A percentile compares a stretch with the other conserved stretches of the same genome.
Conservation (phyloP, 2,797 vertebrate genomes). For the Artibeus lituratus region DNA sequence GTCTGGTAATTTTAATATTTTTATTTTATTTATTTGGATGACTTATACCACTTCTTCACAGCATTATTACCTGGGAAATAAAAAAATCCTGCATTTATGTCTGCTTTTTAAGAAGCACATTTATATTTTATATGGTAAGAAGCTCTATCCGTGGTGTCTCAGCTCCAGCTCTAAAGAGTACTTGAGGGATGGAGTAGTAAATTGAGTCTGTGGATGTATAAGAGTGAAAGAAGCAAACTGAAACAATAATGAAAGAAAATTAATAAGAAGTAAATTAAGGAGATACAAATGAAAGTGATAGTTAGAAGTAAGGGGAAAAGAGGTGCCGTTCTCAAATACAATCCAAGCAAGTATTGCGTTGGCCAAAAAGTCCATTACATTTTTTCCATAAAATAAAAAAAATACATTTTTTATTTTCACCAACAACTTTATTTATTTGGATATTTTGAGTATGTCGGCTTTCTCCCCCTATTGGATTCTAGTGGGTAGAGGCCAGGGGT, state of each 20-base stretch:
- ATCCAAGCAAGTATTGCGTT: background rate
- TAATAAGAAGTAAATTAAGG: slow-evolving; percentile 12
- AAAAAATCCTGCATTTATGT: background rate
- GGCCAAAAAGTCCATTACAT: background rate
- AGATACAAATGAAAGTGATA: background rate
- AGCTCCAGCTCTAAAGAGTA: background rate
- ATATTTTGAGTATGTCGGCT: background rate
- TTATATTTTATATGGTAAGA: slow-evolving; percentile 16
- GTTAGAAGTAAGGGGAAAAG: background rate
- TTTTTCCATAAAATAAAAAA: background rate
- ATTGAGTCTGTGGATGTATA: background rate
- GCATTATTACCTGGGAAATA: background rate
- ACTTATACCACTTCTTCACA: background rate
- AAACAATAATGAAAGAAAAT: background rate
- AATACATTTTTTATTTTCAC: background rate
- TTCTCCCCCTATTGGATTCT: background rate
- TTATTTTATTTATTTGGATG: background rate
- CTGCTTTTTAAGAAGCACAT: slow-evolving; percentile 40
- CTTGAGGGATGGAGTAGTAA: background rate
- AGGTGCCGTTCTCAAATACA: background rate
- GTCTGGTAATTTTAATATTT: background rate
- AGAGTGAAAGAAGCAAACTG: background rate
- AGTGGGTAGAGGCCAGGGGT: no score
- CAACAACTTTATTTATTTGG: background rate
- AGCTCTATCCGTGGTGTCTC: background rate